Evolutionary conservation across 1,140 invertebrate genomes (phyloP).

Genomic region (Drosophila ambigua): DNA sequence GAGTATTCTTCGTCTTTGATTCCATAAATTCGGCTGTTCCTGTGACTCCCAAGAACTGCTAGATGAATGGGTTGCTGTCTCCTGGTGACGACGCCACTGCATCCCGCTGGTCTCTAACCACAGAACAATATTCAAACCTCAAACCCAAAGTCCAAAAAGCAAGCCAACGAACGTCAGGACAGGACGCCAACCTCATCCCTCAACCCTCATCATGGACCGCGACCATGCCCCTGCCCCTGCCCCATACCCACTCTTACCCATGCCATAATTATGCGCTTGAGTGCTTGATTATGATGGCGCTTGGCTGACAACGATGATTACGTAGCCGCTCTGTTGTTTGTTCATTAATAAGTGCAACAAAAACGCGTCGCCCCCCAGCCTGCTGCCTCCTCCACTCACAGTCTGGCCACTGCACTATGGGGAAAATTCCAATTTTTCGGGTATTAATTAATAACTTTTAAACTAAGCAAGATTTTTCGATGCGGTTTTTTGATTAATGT

Average conservation of each 20-base stretch:
- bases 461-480: too few species aligned
- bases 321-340: slow-evolving; percentile 71
- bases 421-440: too few species aligned
- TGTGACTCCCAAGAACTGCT: background rate
- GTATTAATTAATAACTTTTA: too few species aligned
- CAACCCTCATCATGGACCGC: slow-evolving; percentile 11
- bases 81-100: slow-evolving; percentile 36
- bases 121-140: slow-evolving; percentile 43
- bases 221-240: background rate
- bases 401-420: background rate
- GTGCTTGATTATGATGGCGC: slow-evolving; percentile 71
- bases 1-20: too few species aligned
- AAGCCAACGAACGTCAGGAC: slow-evolving; percentile 33
- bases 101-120: slow-evolving; percentile 17
- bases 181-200: slow-evolving; percentile 38
- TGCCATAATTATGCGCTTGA: slow-evolving; percentile 75
- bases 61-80: too few species aligned
- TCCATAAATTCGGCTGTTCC: too few species aligned
- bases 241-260: slow-evolving; percentile 9
- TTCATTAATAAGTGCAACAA: slow-evolving; percentile 82
- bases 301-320: slow-evolving; percentile 75
- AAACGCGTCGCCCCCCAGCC: slow-evolving; percentile 49
- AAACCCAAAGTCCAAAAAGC: slow-evolving; percentile 37
- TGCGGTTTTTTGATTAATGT: too few species aligned
- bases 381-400: background rate